A percentile compares a stretch with the other conserved stretches of the same genome.
phyloP scores from a whole-genome alignment of 1,140 invertebrate species.

The Propsilocerus akamusi region DNA sequence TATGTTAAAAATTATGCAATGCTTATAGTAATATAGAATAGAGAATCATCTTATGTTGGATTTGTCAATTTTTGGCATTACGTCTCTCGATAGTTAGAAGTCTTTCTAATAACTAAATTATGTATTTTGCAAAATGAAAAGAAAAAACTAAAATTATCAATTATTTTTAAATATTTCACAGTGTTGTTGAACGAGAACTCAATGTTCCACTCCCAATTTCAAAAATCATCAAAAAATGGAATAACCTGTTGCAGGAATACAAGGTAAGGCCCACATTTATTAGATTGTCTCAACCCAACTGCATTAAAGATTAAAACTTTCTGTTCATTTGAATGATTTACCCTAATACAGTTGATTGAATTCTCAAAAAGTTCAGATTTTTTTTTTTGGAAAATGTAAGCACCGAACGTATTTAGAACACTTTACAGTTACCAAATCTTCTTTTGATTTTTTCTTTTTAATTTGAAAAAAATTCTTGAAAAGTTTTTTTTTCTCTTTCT shows the following conservation, averaged over 20 bases:
- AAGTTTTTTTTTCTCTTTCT: background rate
- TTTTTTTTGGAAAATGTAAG: background rate
- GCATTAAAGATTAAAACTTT: background rate
- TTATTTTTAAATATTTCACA: too few species aligned
- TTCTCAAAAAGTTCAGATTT: background rate
- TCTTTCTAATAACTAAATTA: too few species aligned
- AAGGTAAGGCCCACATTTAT: slow-evolving; percentile 14
- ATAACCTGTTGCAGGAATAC: slow-evolving; percentile 24
- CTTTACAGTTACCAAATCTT: slow-evolving; percentile 1
- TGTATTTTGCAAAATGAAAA: too few species aligned
- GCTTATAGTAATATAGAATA: background rate
- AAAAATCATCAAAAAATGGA: slow-evolving; percentile 26
- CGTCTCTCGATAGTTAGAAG: too few species aligned
- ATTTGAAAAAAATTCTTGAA: background rate
- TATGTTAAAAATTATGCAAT: background rate
- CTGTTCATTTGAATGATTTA: background rate
- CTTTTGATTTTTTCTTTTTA: background rate
- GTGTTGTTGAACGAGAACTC: slow-evolving; percentile 22
- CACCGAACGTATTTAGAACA: slow-evolving; percentile 1
- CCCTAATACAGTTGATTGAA: background rate
- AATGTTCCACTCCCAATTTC: slow-evolving; percentile 23
- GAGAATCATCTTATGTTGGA: background rate
- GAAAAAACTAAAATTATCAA: too few species aligned
- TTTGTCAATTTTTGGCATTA: too few species aligned
- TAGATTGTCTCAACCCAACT: too few species aligned